Percentiles rank a stretch among this genome's conserved stretches.
These are phyloP conservation scores for cattle (Bos taurus) DNA, from an alignment of 2,113 vertebrate genomes.

Conservation along the genomic window ARS-UCD2.0 NC_037349.1:15514001-15514500, in stretches of 20 bases:
- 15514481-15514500: neutral
- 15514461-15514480: neutral
- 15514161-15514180: neutral
- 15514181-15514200: neutral
- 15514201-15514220: neutral
- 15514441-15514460: neutral
- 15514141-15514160: neutral
- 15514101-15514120: neutral
- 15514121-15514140: neutral
- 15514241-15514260: neutral
- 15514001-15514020: neutral
- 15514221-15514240: neutral
- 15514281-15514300: neutral
- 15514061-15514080: neutral
- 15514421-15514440: neutral
- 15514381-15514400: neutral
- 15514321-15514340: neutral
- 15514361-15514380: neutral
- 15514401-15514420: neutral
- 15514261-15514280: neutral
- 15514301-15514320: neutral
- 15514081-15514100: neutral
- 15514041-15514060: neutral
- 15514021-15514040: neutral
- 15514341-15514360: fast-evolving